Percentiles rank a stretch among this genome's conserved stretches.
Conservation (phyloP, 2,797 vertebrate species). For the Monodelphis domestica region DNA sequence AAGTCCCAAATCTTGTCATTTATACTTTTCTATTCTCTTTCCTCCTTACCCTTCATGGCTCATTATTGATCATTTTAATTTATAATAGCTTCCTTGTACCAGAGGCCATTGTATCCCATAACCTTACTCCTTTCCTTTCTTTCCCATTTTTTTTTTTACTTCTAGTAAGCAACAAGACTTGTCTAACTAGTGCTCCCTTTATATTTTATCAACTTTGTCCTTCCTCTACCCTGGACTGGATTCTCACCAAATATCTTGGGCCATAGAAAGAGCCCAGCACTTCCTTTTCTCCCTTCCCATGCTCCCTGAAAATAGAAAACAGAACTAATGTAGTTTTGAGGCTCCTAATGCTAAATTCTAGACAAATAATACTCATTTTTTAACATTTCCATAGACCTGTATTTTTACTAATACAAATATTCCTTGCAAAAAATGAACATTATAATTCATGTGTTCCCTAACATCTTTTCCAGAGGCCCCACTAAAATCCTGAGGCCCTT, state of each 20-base stretch:
- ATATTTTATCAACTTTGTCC: neutral
- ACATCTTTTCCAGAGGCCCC: neutral
- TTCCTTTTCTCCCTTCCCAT: neutral
- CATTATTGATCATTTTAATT: neutral
- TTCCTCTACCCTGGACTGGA: neutral
- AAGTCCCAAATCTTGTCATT: neutral
- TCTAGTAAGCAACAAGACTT: neutral
- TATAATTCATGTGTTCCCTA: neutral
- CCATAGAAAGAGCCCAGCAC: neutral
- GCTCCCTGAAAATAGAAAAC: neutral
- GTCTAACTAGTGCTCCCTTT: neutral
- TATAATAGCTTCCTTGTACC: neutral
- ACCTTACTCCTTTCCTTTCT: neutral
- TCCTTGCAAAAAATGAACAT: neutral
- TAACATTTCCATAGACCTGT: neutral
- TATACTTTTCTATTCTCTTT: neutral
- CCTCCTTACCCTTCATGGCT: neutral
- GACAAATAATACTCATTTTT: neutral
- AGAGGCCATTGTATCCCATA: neutral
- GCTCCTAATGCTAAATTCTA: neutral
- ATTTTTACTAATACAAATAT: neutral
- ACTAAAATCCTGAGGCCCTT: neutral
- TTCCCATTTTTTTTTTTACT: neutral
- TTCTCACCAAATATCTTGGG: neutral
- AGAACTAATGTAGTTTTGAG: neutral